A percentile compares a stretch with the other conserved stretches of the same genome.
These are phyloP conservation scores for Periophthalmus magnuspinnatus DNA, from an alignment of 2,797 vertebrate genomes.

Conservation along the genomic window DNA sequence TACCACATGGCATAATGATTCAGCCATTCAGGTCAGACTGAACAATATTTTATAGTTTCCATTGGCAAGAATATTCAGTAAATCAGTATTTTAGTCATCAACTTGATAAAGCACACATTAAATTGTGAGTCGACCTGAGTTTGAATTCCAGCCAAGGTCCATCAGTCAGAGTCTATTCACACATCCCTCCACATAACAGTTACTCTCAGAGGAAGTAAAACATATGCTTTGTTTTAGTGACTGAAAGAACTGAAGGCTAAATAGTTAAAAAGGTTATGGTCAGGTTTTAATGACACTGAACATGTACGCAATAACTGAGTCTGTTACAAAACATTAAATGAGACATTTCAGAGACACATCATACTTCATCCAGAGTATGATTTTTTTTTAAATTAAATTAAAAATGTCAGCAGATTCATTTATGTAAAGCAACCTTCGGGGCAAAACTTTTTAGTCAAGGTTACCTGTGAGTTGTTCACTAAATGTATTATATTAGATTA, in stretches of 20 bases:
- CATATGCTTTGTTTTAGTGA: background rate
- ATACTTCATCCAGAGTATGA: background rate
- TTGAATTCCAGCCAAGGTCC: constrained; percentile 1
- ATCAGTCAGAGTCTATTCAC: background rate
- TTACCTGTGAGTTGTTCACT: too few species aligned
- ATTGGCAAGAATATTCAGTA: background rate
- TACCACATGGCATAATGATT: background rate
- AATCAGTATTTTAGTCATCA: background rate
- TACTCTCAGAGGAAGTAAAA: background rate
- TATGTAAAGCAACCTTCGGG: too few species aligned
- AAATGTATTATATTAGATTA: too few species aligned
- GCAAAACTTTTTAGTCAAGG: too few species aligned
- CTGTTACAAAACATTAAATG: too few species aligned
- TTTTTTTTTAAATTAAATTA: too few species aligned
- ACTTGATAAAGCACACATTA: background rate
- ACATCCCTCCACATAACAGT: background rate
- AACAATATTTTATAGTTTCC: background rate
- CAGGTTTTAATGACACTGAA: background rate
- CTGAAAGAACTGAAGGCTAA: background rate
- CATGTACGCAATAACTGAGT: background rate
- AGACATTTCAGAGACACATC: background rate
- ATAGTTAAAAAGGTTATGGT: background rate
- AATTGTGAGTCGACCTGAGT: background rate
- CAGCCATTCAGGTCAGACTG: too few species aligned
- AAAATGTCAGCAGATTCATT: too few species aligned